Evolutionary conservation across 2,797 vertebrate genomes (phyloP).

Genomic region (Sebastes oblongus): DNA sequence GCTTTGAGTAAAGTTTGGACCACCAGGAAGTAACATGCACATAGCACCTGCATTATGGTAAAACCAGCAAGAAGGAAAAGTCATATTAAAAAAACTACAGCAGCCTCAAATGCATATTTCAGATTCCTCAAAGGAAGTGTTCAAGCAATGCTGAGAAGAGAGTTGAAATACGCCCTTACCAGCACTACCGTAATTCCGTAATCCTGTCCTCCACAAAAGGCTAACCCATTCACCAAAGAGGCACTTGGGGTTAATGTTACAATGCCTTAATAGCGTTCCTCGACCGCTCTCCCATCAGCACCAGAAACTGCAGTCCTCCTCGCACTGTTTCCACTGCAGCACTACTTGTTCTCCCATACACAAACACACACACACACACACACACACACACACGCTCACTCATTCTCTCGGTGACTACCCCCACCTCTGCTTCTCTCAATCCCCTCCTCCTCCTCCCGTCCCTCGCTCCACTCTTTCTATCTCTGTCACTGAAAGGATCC

Average conservation of each 20-base stretch:
- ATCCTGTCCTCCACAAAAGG: conserved; percentile 72
- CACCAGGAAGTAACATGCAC: conserved; percentile 47
- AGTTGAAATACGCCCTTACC: conserved; percentile 77
- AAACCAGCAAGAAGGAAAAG: conserved; percentile 6
- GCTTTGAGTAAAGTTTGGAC: conserved; percentile 55
- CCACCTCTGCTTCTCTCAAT: conserved; percentile 74
- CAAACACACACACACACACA: conserved; percentile 51
- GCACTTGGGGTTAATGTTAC: conserved; percentile 79
- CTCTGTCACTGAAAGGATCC: conserved; percentile 72
- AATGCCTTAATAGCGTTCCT: conserved; percentile 71
- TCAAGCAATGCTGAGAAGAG: conserved; percentile 49
- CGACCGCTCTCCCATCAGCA: conserved; percentile 78
- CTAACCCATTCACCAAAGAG: conserved; percentile 80
- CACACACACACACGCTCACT: conserved; percentile 56
- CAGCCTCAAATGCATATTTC: conserved; percentile 3
- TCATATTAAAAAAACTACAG: conserved; percentile 9
- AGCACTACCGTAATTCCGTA: conserved; percentile 71
- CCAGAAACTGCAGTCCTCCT: conserved; percentile 83
- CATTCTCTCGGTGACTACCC: conserved; percentile 73
- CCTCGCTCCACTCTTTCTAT: conserved; percentile 68
- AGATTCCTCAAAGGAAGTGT: conserved; percentile 44
- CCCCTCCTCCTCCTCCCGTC: conserved; percentile 63
- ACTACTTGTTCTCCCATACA: conserved; percentile 70
- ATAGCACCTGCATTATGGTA: neutral
- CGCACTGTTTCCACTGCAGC: conserved; percentile 82